phyloP scores from a whole-genome alignment of 2,888 invertebrate genomes.

The Timema podura region DNA sequence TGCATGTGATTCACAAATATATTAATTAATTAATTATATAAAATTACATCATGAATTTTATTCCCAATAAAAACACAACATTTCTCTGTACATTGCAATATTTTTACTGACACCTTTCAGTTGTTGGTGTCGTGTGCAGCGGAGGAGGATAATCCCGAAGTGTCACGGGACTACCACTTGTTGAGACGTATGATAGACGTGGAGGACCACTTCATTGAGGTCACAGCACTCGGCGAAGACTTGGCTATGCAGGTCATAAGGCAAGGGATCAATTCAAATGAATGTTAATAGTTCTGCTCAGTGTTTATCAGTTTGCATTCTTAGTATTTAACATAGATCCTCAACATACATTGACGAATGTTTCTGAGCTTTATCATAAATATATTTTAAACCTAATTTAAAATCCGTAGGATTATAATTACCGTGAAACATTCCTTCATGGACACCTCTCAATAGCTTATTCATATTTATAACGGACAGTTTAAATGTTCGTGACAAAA shows the following conservation, averaged over 20 bases:
- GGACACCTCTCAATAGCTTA: no score
- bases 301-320: not conserved
- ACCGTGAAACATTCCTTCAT: no score
- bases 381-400: not conserved
- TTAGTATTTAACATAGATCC: not conserved
- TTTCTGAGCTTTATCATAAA: not conserved
- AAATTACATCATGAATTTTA: not conserved
- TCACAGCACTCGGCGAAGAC: conserved; percentile 85
- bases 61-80: not conserved
- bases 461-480: no score
- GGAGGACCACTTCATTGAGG: conserved; percentile 85
- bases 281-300: not conserved
- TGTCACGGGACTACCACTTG: conserved; percentile 82
- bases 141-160: conserved; percentile 79
- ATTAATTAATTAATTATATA: conserved; percentile 1
- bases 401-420: not conserved
- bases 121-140: conserved; percentile 88
- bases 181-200: conserved; percentile 83
- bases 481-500: no score
- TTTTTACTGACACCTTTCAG: conserved; percentile 46
- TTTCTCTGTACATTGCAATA: not conserved
- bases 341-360: not conserved
- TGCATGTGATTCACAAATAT: not conserved
- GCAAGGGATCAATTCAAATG: conserved; percentile 45
- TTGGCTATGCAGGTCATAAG: conserved; percentile 89